Percentiles rank a stretch among this genome's conserved stretches.
Conservation (phyloP, 1,140 invertebrate genomes). For the Megalonaias nervosa region DNA sequence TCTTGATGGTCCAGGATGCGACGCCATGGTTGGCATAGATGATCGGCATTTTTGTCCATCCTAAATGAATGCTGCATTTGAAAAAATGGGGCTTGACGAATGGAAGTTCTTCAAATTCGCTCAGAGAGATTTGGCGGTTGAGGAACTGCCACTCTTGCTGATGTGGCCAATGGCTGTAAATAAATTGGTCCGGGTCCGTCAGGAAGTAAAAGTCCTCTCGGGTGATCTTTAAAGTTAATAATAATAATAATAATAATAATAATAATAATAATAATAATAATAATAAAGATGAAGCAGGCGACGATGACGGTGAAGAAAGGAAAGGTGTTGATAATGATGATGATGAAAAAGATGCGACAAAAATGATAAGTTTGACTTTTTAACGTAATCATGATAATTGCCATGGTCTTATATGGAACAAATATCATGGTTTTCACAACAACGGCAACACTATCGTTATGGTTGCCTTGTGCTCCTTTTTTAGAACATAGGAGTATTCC, state of each 20-base stretch:
- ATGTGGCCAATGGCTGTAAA: slow-evolving; percentile 70
- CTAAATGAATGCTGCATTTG: slow-evolving; percentile 52
- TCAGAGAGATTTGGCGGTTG: slow-evolving; percentile 49
- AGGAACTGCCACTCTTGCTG: slow-evolving; percentile 69
- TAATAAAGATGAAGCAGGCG: background rate
- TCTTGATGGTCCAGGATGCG: slow-evolving; percentile 26
- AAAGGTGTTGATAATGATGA: background rate
- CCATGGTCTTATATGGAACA: too few species aligned
- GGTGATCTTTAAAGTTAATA: slow-evolving; percentile 9
- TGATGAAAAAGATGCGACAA: too few species aligned
- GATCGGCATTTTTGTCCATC: slow-evolving; percentile 31
- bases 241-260: background rate
- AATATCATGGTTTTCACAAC: too few species aligned
- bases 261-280: background rate
- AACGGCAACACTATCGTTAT: too few species aligned
- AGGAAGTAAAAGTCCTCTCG: slow-evolving; percentile 71
- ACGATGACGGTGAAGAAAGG: background rate
- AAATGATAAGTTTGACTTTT: too few species aligned
- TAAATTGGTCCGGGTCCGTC: slow-evolving; percentile 68
- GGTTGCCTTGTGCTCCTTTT: too few species aligned
- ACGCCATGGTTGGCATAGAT: slow-evolving; percentile 26
- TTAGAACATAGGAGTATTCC: too few species aligned
- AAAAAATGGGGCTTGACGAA: slow-evolving; percentile 71
- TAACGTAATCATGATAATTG: too few species aligned
- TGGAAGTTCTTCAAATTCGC: slow-evolving; percentile 70